A percentile compares a stretch with the other conserved stretches of the same genome.
Conservation (phyloP, 1,140 invertebrate species). For the Sipha flava region DNA sequence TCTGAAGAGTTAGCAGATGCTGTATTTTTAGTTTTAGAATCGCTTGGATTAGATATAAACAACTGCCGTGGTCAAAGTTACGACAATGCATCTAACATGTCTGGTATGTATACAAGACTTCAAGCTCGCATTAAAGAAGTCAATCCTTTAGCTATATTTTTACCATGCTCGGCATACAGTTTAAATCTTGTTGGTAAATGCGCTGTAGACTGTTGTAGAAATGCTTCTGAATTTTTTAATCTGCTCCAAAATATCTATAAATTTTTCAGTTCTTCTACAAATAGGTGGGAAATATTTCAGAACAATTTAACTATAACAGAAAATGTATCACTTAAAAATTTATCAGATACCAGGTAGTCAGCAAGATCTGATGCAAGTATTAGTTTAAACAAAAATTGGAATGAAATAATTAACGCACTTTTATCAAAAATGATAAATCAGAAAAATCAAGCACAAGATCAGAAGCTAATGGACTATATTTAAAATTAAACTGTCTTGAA, state of each 20-base stretch:
- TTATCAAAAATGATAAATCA: neutral
- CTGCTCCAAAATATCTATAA: slow-evolving; percentile 37
- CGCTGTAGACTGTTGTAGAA: slow-evolving; percentile 40
- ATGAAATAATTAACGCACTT: neutral
- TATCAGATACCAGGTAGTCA: slow-evolving; percentile 35
- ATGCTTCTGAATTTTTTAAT: slow-evolving; percentile 37
- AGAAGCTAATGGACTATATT: slow-evolving; percentile 11
- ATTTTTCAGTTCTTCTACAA: slow-evolving; percentile 38
- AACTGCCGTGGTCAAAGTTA: slow-evolving; percentile 39
- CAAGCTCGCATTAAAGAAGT: neutral
- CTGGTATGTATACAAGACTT: slow-evolving; percentile 10
- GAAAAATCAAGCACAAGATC: slow-evolving; percentile 5
- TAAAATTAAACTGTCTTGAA: slow-evolving; percentile 30
- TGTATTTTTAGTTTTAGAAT: slow-evolving; percentile 9
- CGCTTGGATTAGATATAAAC: slow-evolving; percentile 13
- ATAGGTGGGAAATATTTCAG: slow-evolving; percentile 35
- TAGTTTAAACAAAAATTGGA: neutral
- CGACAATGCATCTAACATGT: slow-evolving; percentile 37
- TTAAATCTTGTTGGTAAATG: slow-evolving; percentile 41
- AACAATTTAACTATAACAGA: neutral
- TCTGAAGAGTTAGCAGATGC: slow-evolving; percentile 12
- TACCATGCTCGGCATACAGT: slow-evolving; percentile 41
- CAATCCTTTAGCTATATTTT: slow-evolving; percentile 38
- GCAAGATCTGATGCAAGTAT: slow-evolving; percentile 34
- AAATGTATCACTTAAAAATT: slow-evolving; percentile 23